phyloP scores from a whole-genome alignment of 2,888 invertebrate species.

The Ectobius pallidus region DNA sequence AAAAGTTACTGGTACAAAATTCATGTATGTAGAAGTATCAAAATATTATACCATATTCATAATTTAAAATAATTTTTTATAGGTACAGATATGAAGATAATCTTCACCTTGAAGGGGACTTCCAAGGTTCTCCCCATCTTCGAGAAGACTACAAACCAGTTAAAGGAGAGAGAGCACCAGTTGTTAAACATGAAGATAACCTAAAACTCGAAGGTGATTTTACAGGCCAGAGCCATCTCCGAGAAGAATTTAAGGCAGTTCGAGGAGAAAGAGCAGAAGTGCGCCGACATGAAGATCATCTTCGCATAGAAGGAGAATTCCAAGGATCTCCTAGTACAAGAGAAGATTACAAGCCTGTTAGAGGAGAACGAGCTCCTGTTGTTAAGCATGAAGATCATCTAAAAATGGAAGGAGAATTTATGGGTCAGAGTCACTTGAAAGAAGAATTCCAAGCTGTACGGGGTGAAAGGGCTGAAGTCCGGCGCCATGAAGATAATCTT shows the following conservation, averaged over 20 bases:
- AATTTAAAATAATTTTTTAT: no score
- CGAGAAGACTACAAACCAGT: constrained; percentile 65
- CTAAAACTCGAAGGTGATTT: constrained; percentile 73
- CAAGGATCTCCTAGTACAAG: constrained; percentile 48
- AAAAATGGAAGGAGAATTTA: constrained; percentile 62
- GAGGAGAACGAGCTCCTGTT: constrained; percentile 56
- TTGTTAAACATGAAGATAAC: constrained; percentile 67
- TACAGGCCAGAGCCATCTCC: constrained; percentile 43
- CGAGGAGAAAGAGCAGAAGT: constrained; percentile 52
- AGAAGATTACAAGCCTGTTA: constrained; percentile 42
- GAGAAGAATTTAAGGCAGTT: constrained; percentile 52
- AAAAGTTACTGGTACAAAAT: no score
- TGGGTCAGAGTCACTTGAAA: constrained; percentile 56
- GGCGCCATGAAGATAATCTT: constrained; percentile 53
- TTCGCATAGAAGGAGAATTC: constrained; percentile 51
- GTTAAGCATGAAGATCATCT: constrained; percentile 64
- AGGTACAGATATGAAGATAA: constrained; percentile 51
- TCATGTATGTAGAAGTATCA: no score
- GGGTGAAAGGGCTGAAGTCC: constrained; percentile 57
- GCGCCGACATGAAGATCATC: constrained; percentile 47
- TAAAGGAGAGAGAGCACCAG: constrained; percentile 58
- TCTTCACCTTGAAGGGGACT: constrained; percentile 51
- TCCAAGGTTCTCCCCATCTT: constrained; percentile 46
- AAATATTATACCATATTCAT: no score
- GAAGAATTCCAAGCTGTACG: constrained; percentile 52